A percentile compares a stretch with the other conserved stretches of the same genome.
phyloP scores from a whole-genome alignment of 2,888 invertebrate genomes.

The Rhagonycha fulva region DNA sequence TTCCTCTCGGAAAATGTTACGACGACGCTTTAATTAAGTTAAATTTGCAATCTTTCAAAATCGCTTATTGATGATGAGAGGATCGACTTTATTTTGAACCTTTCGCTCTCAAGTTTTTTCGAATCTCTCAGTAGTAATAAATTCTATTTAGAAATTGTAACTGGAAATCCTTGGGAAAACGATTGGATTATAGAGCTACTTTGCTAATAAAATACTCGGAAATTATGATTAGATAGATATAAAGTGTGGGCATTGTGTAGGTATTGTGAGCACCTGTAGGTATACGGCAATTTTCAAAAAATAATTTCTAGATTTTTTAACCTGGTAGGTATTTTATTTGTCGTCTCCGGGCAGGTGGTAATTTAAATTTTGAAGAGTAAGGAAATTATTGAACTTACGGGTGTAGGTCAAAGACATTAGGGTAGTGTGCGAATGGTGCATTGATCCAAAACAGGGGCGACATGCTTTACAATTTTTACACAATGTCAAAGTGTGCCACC shows the following conservation, averaged over 20 bases:
- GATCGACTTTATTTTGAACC: background rate
- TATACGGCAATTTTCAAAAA: background rate
- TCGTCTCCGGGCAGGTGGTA: background rate
- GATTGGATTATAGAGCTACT: background rate
- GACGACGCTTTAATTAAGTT: background rate
- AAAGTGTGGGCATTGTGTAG: background rate
- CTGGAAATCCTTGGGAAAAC: background rate
- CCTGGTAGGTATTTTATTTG: background rate
- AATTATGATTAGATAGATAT: background rate
- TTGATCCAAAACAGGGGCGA: background rate
- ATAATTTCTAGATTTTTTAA: background rate
- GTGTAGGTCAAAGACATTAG: background rate
- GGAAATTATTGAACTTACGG: background rate
- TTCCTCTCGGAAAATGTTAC: background rate
- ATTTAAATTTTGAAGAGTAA: background rate
- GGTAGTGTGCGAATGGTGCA: background rate
- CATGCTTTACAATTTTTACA: background rate
- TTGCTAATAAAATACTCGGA: background rate
- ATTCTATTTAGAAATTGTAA: constrained; percentile 1
- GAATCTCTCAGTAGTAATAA: background rate
- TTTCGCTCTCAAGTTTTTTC: background rate
- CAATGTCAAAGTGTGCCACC: background rate
- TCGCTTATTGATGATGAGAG: background rate
- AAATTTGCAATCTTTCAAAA: background rate
- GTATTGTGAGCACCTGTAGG: background rate